Conservation (phyloP, 2,888 invertebrate genomes). For the Aleiodes leptofemur region DNA sequence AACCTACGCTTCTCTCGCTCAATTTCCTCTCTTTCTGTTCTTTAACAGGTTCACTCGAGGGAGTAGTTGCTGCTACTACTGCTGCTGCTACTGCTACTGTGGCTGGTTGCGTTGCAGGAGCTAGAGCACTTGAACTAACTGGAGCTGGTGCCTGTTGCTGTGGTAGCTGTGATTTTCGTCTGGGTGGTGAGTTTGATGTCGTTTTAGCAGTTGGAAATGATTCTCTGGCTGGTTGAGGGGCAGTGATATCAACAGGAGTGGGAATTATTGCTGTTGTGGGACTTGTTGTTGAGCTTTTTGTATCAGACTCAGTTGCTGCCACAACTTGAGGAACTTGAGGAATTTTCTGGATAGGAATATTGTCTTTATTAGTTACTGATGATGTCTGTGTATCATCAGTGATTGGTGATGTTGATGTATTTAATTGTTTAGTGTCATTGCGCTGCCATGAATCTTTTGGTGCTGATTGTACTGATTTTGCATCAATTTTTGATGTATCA, state of each 20-base stretch:
- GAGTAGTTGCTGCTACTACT: constrained; percentile 56
- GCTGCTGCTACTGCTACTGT: constrained; percentile 56
- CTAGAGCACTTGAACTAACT: not conserved
- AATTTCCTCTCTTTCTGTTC: constrained; percentile 64
- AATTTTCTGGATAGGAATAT: constrained; percentile 52
- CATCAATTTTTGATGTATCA: constrained; percentile 2
- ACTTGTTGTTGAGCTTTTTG: constrained; percentile 47
- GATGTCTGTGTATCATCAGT: constrained; percentile 27
- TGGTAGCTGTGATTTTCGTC: constrained; percentile 64
- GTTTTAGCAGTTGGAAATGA: constrained; percentile 51
- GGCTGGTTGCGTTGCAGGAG: constrained; percentile 45
- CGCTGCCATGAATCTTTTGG: constrained; percentile 64
- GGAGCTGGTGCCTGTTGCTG: constrained; percentile 48
- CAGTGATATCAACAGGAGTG: constrained; percentile 12
- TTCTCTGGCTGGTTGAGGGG: constrained; percentile 23
- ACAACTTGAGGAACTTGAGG: constrained; percentile 45
- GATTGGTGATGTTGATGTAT: constrained; percentile 1
- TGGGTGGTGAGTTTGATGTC: constrained; percentile 65
- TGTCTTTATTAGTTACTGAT: constrained; percentile 60
- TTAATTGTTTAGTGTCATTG: constrained; percentile 59
- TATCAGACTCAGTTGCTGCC: constrained; percentile 39
- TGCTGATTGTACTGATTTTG: constrained; percentile 10
- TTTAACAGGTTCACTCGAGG: constrained; percentile 55
- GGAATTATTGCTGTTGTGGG: constrained; percentile 22
- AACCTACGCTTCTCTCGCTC: constrained; percentile 63